These are phyloP conservation scores for Polypterus senegalus DNA, from an alignment of 2,113 vertebrate species.

Conservation along the genomic window DNA sequence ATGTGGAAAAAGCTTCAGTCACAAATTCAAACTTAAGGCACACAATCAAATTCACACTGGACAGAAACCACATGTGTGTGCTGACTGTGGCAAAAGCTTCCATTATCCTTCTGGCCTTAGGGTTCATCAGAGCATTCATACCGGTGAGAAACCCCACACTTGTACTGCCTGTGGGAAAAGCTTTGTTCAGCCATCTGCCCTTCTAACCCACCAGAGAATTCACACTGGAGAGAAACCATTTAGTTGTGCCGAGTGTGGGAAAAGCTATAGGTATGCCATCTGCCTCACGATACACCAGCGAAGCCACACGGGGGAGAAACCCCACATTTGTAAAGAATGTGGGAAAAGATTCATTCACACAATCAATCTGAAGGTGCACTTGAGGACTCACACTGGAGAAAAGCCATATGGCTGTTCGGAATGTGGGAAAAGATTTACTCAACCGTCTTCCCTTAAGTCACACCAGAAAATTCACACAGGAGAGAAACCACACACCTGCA, in stretches of 20 bases:
- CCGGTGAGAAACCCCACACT: conserved; percentile 11
- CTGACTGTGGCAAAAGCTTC: conserved; percentile 35
- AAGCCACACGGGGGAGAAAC: conserved; percentile 16
- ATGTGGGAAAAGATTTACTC: conserved; percentile 29
- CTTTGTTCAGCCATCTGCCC: conserved; percentile 14
- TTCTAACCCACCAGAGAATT: conserved; percentile 11
- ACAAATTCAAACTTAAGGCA: conserved; percentile 50
- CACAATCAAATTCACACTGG: conserved; percentile 54
- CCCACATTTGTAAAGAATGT: conserved; percentile 8
- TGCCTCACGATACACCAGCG: conserved; percentile 16
- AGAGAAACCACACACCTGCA: no score
- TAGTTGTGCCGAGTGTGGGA: conserved; percentile 14
- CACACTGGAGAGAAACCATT: conserved; percentile 20
- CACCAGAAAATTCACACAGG: no score
- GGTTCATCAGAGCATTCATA: conserved; percentile 29
- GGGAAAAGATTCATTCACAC: no score
- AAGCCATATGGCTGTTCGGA: conserved; percentile 9
- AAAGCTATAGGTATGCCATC: conserved; percentile 12
- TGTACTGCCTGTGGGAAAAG: conserved; percentile 10
- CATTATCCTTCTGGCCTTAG: conserved; percentile 30
- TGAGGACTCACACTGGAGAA: no score
- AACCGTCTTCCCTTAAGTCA: no score
- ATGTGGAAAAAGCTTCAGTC: conserved; percentile 57
- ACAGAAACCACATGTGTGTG: conserved; percentile 51
- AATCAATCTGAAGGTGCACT: no score